These are phyloP conservation scores for Pseudobourletiella spinata DNA, from an alignment of 1,140 invertebrate genomes.

Conservation along the genomic window DNA sequence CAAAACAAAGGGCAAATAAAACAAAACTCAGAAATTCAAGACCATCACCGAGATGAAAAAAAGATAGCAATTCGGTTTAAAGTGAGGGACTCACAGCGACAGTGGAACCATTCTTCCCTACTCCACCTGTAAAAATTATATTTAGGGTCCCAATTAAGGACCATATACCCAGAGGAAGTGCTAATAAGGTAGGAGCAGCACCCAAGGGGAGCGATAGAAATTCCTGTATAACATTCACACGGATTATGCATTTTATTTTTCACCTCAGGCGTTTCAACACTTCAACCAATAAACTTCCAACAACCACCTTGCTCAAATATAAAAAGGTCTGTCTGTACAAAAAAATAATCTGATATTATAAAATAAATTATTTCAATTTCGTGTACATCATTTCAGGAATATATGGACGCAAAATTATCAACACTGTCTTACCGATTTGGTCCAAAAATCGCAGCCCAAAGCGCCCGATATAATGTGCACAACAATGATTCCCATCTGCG, in stretches of 20 bases:
- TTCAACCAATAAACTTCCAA: too few species aligned
- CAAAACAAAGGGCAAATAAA: slow-evolving; percentile 9
- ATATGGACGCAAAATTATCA: too few species aligned
- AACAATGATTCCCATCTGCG: slow-evolving; percentile 84
- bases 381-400: too few species aligned
- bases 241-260: too few species aligned
- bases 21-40: neutral
- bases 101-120: slow-evolving; percentile 87
- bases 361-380: too few species aligned
- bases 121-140: slow-evolving; percentile 60
- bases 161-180: slow-evolving; percentile 20
- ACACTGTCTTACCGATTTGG: slow-evolving; percentile 60
- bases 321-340: too few species aligned
- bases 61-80: neutral
- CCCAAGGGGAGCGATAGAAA: slow-evolving; percentile 21
- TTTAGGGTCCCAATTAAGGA: slow-evolving; percentile 39
- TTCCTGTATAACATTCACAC: too few species aligned
- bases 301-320: too few species aligned
- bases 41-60: neutral
- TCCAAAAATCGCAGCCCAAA: slow-evolving; percentile 80
- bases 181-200: slow-evolving; percentile 22
- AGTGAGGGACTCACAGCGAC: slow-evolving; percentile 65
- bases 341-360: too few species aligned
- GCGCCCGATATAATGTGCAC: slow-evolving; percentile 79
- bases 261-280: too few species aligned